A percentile compares a stretch with the other conserved stretches of the same genome.
Evolutionary conservation across 2,797 vertebrate genomes (phyloP).

Genomic region (Ficedula albicollis): DNA sequence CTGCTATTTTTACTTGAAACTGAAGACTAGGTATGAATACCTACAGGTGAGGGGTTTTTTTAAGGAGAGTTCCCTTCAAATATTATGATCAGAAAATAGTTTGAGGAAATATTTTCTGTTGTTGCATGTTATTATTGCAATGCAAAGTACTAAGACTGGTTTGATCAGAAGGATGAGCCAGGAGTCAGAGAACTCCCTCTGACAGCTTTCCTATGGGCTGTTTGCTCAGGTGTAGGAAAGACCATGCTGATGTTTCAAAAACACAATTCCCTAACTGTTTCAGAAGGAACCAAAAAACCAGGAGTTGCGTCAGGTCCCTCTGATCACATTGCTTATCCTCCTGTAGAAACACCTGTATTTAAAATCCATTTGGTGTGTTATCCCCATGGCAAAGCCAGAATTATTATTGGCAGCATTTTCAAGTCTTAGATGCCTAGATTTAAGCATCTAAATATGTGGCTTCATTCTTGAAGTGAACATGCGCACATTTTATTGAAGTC

Average conservation of each 20-base stretch:
- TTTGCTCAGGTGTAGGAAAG: slow-evolving; percentile 35
- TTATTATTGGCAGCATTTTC: slow-evolving; percentile 26
- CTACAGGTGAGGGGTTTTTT: background rate
- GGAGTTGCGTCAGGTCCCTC: background rate
- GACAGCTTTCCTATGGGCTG: background rate
- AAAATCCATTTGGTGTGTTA: background rate
- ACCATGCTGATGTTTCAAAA: background rate
- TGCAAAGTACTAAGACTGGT: background rate
- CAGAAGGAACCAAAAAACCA: background rate
- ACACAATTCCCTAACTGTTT: background rate
- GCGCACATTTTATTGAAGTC: slow-evolving; percentile 7
- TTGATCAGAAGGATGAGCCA: background rate
- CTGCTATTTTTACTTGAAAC: background rate
- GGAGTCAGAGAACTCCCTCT: background rate
- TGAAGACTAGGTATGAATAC: background rate
- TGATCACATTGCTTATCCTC: background rate
- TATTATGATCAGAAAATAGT: background rate
- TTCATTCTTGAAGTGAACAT: slow-evolving; percentile 11
- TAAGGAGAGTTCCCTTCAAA: background rate
- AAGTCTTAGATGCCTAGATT: slow-evolving; percentile 12
- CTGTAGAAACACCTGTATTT: slow-evolving; percentile 22
- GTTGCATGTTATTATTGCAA: background rate
- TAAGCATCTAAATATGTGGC: slow-evolving; percentile 27
- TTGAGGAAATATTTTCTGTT: background rate
- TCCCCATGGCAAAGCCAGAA: background rate